phyloP scores from a whole-genome alignment of 92 coral and sea anemone species.

The Epizoanthus ramosus region DNA sequence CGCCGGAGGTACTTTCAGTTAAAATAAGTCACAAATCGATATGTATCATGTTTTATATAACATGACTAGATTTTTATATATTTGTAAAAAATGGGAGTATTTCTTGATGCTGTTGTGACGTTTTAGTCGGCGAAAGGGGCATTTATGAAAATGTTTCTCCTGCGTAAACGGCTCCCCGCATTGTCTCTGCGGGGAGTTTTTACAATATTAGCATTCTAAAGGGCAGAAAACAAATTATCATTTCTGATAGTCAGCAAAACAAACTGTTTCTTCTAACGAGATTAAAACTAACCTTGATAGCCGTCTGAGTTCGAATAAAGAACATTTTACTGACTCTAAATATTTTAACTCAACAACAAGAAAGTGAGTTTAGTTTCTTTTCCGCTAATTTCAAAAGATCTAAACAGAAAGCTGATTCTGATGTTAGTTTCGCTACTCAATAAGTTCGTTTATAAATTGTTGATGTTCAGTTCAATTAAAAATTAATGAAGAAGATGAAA shows the following conservation, averaged over 20 bases:
- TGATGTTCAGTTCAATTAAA: background rate
- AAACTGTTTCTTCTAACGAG: background rate
- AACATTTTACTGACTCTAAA: background rate
- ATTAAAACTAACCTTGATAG: background rate
- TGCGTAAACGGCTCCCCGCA: background rate
- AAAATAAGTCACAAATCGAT: no score
- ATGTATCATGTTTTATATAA: no score
- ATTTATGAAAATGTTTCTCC: background rate
- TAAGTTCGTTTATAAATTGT: background rate
- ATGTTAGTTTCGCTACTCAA: background rate
- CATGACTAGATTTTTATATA: no score
- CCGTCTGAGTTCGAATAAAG: background rate
- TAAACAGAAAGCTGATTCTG: background rate
- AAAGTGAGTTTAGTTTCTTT: background rate
- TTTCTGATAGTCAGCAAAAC: background rate
- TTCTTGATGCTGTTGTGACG: no score
- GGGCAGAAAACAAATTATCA: background rate
- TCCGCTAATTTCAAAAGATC: background rate
- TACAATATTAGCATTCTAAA: background rate
- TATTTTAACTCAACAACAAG: background rate
- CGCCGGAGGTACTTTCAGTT: no score
- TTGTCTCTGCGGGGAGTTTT: background rate
- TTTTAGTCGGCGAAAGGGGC: background rate
- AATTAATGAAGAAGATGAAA: constrained; percentile 10
- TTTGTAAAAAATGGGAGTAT: no score